Evolutionary conservation across 2,797 vertebrate genomes (phyloP), one percentile per base, ranked within the genome.

Genomic region (Pogonophryne albipinna): DNA sequence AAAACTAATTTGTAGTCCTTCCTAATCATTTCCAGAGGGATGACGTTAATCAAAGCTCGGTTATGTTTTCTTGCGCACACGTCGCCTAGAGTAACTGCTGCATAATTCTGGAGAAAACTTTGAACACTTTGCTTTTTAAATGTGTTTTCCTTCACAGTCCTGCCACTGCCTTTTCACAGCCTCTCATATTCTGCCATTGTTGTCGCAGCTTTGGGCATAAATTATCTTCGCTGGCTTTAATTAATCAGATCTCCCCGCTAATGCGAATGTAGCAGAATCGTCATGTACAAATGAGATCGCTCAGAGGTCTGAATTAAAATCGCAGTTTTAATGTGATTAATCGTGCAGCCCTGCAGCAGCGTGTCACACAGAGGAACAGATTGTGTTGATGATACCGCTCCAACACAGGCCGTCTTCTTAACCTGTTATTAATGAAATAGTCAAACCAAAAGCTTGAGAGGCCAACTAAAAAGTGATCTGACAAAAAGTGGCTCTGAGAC

Each of bases 21-120:
- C 34, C 23, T 57, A 66, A n/a, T 70, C 1, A 66, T 76, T 78
- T 73, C 67, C 68, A 70, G 38, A 51, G 64, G 65, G 67, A 66
- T 55, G 12, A 42, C 27, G 11, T 31, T 42, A 56, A 70, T 79
- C 67, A 59, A 65, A 66, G 46, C 42, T 31, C 47, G 15, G 27
- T 71, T 61, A 46, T 57, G 53, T 64, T 52, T 67, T 46, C 9
- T 70, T n/a, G 20, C 59, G 45, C 8, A 10, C 9, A 14, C 38
- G 27, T 52, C 2, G 0, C 23, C 23, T 4, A 23, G 61, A 17
- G 31, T 27, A 59, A 51, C 15, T 3, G 3, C 52, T 47, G 17
- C 10, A 45, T 50, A 47, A 52, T 56, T 55, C 46, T 55, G n/a
- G 14, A 31, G 19, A n/a, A 58, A 45, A 12, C 6, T 45, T 20